Conservation (phyloP, 2,888 invertebrate genomes). For the Amphipyra berbera region DNA sequence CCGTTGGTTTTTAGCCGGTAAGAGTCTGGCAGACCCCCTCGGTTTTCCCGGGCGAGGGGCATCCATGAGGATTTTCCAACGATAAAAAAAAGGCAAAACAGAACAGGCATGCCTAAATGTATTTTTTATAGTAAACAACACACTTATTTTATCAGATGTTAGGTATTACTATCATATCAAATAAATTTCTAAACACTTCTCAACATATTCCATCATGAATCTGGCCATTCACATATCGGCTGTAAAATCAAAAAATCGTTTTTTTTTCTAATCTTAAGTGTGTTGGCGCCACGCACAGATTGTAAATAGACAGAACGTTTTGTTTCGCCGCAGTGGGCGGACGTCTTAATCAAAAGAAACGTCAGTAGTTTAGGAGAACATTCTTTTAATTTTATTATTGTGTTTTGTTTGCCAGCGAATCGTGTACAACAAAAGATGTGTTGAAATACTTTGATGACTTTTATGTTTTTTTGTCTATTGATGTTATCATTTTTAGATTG, state of each 20-base stretch:
- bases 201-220: neutral
- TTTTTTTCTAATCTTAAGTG: constrained; percentile 12
- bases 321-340: constrained; percentile 13
- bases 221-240: neutral
- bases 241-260: constrained; percentile 18
- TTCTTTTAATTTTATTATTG: constrained; percentile 8
- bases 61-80: no score
- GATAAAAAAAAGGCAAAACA: no score
- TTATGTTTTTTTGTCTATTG: constrained; percentile 2
- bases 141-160: no score
- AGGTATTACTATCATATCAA: no score
- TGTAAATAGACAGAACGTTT: constrained; percentile 15
- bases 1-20: no score
- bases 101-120: no score
- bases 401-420: neutral
- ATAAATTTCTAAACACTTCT: no score
- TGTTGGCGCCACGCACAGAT: constrained; percentile 31
- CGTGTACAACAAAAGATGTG: constrained; percentile 1
- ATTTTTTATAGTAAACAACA: no score
- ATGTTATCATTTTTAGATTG: constrained; percentile 18
- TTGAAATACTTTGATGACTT: neutral
- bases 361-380: constrained; percentile 2
- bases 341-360: constrained; percentile 21
- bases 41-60: no score
- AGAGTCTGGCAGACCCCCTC: no score